phyloP scores from a whole-genome alignment of 1,140 invertebrate genomes.

The Danaus melanippus region DNA sequence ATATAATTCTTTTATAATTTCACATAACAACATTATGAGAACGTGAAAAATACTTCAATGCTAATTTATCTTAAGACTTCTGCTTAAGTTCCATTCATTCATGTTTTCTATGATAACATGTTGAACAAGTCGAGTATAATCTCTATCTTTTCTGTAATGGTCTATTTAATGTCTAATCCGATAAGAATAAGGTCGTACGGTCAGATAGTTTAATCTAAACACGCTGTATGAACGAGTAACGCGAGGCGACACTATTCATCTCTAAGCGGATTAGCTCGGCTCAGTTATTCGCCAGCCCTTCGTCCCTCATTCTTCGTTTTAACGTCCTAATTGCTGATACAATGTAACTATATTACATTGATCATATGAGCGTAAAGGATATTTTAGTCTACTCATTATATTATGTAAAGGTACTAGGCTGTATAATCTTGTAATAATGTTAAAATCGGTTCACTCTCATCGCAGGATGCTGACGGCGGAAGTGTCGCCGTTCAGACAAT shows the following conservation, averaged over 20 bases:
- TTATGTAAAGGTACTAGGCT: no score
- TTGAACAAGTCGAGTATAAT: no score
- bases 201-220: background rate
- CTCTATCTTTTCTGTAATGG: no score
- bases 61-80: no score
- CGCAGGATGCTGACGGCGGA: slow-evolving; percentile 24
- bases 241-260: slow-evolving; percentile 12
- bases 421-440: background rate
- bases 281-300: slow-evolving; percentile 21
- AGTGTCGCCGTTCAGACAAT: slow-evolving; percentile 27
- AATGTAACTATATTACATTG: no score
- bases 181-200: background rate
- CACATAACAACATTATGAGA: no score
- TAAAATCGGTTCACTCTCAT: background rate
- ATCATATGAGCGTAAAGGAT: no score
- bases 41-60: no score
- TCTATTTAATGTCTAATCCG: background rate
- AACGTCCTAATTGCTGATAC: slow-evolving; percentile 8
- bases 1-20: no score
- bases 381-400: no score
- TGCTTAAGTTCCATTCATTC: no score
- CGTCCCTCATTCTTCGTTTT: slow-evolving; percentile 12
- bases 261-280: slow-evolving; percentile 21
- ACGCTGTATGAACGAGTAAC: slow-evolving; percentile 6
- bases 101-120: no score